These are phyloP conservation scores for Muraenolepis orangiensis DNA, from an alignment of 2,797 vertebrate species.

Conservation along the genomic window DNA sequence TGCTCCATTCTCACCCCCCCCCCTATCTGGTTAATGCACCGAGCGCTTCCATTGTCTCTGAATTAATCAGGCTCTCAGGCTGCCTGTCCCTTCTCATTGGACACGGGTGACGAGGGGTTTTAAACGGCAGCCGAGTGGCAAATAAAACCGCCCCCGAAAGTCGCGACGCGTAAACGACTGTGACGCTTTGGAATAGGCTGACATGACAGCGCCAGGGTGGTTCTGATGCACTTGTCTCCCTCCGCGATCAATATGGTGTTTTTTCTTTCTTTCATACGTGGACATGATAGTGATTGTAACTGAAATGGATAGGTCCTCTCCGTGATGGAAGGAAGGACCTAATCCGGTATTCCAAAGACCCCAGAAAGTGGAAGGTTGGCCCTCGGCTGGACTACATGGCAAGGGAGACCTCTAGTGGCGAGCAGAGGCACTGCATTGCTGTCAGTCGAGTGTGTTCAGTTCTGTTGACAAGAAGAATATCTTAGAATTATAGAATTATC, in stretches of 20 bases:
- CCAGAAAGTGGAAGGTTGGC: conserved; percentile 62
- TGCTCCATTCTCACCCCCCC: conserved; percentile 67
- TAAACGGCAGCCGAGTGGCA: conserved; percentile 56
- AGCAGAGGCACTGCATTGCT: not conserved
- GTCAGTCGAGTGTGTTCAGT: not conserved
- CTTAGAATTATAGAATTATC: no score
- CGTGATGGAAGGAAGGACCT: conserved; percentile 46
- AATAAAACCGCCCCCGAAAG: conserved; percentile 19
- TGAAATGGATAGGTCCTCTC: conserved; percentile 49
- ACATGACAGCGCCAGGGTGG: conserved; percentile 16
- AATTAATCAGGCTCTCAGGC: conserved; percentile 67
- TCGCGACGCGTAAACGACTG: conserved; percentile 41
- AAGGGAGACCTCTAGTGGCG: conserved; percentile 75
- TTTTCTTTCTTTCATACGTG: conserved; percentile 7
- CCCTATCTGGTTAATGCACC: conserved; percentile 71
- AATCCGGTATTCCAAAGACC: conserved; percentile 38
- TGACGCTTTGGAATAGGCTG: conserved; percentile 23
- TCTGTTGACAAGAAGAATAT: conserved; percentile 1
- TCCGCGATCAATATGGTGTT: conserved; percentile 39
- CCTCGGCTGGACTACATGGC: conserved; percentile 28
- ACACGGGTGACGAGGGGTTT: conserved; percentile 58
- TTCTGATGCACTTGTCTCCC: conserved; percentile 33
- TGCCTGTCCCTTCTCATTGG: conserved; percentile 57
- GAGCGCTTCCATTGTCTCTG: conserved; percentile 67
- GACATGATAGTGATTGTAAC: conserved; percentile 37